These are phyloP conservation scores for Pipistrellus pygmaeus DNA, from an alignment of 2,797 vertebrate species.

Conservation along the genomic window DNA sequence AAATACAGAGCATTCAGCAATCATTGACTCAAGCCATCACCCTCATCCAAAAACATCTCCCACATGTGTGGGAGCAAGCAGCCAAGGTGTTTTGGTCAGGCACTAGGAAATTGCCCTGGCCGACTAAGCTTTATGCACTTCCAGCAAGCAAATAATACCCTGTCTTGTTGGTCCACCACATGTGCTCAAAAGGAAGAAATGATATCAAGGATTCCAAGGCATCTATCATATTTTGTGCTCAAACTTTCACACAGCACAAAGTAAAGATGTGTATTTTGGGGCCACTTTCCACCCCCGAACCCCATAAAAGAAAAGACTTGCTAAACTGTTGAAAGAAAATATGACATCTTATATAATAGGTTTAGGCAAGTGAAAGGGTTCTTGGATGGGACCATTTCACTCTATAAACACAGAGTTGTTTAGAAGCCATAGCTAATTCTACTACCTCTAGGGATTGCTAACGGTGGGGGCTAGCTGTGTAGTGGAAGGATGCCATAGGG, in stretches of 20 bases:
- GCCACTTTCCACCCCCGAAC: not conserved
- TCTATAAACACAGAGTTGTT: not conserved
- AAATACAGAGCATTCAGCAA: conserved; percentile 35
- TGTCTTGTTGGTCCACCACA: conserved; percentile 39
- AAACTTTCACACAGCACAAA: conserved; percentile 34
- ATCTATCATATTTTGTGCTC: not conserved
- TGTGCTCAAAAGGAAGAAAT: conserved; percentile 55
- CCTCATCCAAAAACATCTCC: conserved; percentile 52
- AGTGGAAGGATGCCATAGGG: not conserved
- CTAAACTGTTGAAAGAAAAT: conserved; percentile 32
- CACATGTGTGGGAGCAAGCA: not conserved
- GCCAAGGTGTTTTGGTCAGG: conserved; percentile 67
- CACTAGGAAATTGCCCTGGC: conserved; percentile 54
- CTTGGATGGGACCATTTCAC: conserved; percentile 26
- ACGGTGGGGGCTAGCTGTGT: not conserved
- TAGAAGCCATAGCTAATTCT: conserved; percentile 16
- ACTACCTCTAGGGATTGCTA: not conserved
- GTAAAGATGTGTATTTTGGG: not conserved
- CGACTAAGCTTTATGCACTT: not conserved
- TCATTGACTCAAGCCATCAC: not conserved
- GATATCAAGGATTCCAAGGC: conserved; percentile 46
- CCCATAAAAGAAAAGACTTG: conserved; percentile 25
- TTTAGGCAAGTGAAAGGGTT: conserved; percentile 36
- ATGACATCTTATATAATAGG: not conserved
- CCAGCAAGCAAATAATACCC: conserved; percentile 52